These are phyloP conservation scores for Crotalus horridus DNA, from an alignment of 2,113 vertebrate species.

Conservation along the genomic window DNA sequence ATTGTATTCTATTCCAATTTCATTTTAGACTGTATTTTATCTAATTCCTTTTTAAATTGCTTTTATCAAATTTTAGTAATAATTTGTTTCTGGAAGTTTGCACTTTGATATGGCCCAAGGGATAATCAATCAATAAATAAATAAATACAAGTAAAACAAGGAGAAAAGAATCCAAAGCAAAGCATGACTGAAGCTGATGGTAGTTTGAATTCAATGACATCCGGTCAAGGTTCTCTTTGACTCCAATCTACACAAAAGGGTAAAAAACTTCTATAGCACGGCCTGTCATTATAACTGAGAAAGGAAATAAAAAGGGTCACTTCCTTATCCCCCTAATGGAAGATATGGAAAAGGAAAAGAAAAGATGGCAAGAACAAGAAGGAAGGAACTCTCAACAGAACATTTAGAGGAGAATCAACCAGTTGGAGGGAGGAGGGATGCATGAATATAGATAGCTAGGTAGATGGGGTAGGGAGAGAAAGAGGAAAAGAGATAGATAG, in stretches of 20 bases:
- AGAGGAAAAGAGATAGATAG: too few species aligned
- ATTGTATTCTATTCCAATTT: too few species aligned
- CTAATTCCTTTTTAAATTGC: too few species aligned
- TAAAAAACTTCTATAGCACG: neutral
- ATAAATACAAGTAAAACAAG: too few species aligned
- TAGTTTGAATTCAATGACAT: neutral
- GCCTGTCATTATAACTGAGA: neutral
- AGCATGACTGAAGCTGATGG: neutral
- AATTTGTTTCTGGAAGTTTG: too few species aligned
- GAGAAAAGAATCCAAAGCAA: conserved; percentile 6
- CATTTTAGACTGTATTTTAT: too few species aligned
- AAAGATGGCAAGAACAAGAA: neutral
- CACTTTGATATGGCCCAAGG: too few species aligned
- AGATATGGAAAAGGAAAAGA: neutral
- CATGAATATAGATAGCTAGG: neutral
- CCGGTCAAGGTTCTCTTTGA: neutral
- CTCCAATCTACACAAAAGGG: neutral
- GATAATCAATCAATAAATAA: too few species aligned
- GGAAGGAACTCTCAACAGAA: neutral
- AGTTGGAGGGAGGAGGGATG: neutral
- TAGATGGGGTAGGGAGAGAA: too few species aligned
- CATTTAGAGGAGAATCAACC: neutral
- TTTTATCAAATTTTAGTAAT: too few species aligned
- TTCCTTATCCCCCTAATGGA: neutral
- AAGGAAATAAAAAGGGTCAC: neutral